A percentile compares a stretch with the other conserved stretches of the same genome.
Conservation (phyloP, 2,113 vertebrate species). For the Crotalus helleri region DNA sequence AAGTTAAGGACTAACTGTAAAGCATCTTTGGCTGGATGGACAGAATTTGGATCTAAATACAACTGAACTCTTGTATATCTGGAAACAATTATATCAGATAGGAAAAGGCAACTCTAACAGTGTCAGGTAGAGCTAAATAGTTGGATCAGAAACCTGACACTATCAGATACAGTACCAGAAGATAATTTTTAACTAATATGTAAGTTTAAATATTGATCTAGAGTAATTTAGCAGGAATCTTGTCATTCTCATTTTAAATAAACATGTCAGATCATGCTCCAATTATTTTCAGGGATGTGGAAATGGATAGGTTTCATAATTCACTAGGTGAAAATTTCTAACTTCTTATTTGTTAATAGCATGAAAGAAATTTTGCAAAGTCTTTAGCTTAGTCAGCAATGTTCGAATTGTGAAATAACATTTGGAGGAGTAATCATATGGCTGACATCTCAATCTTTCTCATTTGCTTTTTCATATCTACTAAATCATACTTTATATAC, state of each 20-base stretch:
- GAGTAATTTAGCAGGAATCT: neutral
- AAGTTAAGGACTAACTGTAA: neutral
- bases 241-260: neutral
- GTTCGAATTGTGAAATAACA: neutral
- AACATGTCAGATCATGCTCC: neutral
- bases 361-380: neutral
- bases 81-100: no score
- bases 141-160: neutral
- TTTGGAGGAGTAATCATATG: neutral
- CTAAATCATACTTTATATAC: neutral
- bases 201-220: neutral
- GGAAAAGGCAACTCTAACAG: neutral
- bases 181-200: neutral
- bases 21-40: neutral
- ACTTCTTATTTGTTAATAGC: neutral
- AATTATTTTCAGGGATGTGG: neutral
- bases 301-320: neutral
- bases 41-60: neutral
- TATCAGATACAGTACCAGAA: neutral
- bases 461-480: neutral
- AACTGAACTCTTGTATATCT: neutral
- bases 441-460: neutral
- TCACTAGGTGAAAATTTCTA: neutral
- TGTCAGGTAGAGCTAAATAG: neutral
- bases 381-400: neutral